Percentiles rank a stretch among this genome's conserved stretches.
phyloP scores from a whole-genome alignment of 2,113 vertebrate species.

The Gambusia affinis region DNA sequence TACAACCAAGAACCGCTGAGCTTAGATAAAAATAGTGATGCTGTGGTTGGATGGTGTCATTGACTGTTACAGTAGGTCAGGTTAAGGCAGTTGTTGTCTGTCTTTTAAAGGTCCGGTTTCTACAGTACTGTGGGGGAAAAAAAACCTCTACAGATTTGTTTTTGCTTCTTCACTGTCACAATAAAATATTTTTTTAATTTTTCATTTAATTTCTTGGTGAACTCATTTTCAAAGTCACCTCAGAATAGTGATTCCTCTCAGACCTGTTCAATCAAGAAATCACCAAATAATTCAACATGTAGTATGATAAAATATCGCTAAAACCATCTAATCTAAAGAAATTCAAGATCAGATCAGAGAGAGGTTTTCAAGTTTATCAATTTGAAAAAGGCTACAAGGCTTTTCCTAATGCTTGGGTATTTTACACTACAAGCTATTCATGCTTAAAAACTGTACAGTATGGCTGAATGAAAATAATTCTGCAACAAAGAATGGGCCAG shows the following conservation, averaged over 20 bases:
- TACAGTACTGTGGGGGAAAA: not conserved
- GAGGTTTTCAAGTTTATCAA: not conserved
- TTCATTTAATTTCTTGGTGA: not conserved
- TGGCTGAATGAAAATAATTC: not conserved
- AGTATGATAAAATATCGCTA: not conserved
- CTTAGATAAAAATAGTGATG: conserved; percentile 17
- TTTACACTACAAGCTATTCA: no score
- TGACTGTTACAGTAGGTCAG: conserved; percentile 35
- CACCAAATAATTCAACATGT: not conserved
- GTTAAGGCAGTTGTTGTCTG: conserved; percentile 73
- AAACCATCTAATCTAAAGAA: not conserved
- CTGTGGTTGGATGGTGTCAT: conserved; percentile 10
- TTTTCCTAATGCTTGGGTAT: not conserved
- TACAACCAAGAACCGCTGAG: conserved; percentile 5
- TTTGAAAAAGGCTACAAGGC: not conserved
- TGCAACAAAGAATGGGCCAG: not conserved
- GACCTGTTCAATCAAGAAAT: not conserved
- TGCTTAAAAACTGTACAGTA: no score
- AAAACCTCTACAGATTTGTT: not conserved
- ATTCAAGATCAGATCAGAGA: not conserved
- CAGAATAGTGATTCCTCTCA: not conserved
- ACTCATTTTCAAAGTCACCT: not conserved
- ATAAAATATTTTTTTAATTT: no score
- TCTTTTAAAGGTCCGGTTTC: conserved; percentile 23
- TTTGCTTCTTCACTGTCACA: not conserved